Conservation (phyloP, 2,888 invertebrate species). For the Dicycla oo region DNA sequence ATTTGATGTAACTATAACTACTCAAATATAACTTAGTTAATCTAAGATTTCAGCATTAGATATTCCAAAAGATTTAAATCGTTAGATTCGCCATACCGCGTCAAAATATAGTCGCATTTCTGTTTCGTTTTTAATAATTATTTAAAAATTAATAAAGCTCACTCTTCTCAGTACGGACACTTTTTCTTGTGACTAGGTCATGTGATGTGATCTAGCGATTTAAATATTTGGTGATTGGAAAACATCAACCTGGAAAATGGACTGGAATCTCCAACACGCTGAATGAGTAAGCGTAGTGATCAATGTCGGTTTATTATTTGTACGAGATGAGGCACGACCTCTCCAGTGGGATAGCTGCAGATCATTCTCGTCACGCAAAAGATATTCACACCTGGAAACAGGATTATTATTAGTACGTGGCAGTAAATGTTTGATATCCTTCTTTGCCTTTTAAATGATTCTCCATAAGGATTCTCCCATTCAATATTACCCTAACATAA, state of each 20-base stretch:
- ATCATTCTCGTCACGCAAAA: background rate
- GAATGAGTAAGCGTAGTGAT: background rate
- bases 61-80: too few relatives aligned
- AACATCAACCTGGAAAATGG: background rate
- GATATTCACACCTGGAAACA: background rate
- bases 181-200: too few relatives aligned
- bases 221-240: background rate
- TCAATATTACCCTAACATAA: background rate
- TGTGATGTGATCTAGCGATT: too few relatives aligned
- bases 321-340: background rate
- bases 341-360: background rate
- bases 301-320: background rate
- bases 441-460: background rate
- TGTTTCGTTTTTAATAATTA: too few relatives aligned
- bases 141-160: too few relatives aligned
- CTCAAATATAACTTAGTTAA: constrained; percentile 16
- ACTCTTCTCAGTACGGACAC: too few relatives aligned
- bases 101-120: too few relatives aligned
- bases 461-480: background rate
- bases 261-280: background rate
- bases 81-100: too few relatives aligned
- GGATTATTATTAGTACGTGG: background rate
- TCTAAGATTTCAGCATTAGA: constrained; percentile 3
- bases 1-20: constrained; percentile 23
- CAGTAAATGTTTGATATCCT: background rate